Conservation (phyloP, 2,888 invertebrate species). For the Boloria selene region DNA sequence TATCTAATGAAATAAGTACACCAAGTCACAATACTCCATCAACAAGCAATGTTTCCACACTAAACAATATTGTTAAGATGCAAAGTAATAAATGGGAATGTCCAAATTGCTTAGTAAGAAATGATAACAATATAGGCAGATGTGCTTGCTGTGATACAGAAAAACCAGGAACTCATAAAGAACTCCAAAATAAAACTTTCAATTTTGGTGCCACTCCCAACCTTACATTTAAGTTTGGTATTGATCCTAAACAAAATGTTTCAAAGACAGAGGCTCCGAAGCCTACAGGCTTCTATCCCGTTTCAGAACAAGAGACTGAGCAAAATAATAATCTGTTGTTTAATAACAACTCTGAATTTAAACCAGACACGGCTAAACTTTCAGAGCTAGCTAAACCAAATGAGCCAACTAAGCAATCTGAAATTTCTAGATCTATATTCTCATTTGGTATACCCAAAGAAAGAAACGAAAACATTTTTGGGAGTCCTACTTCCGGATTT, state of each 20-base stretch:
- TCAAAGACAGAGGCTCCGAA: conserved; percentile 7
- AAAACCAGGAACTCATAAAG: conserved; percentile 44
- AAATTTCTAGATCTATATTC: conserved; percentile 52
- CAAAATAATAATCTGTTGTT: conserved; percentile 62
- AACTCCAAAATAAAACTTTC: conserved; percentile 49
- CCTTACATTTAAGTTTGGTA: conserved; percentile 58
- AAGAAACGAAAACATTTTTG: conserved; percentile 13
- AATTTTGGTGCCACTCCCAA: conserved; percentile 61
- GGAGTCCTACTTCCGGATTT: conserved; percentile 2
- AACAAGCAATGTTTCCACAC: conserved; percentile 39
- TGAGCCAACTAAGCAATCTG: conserved; percentile 38
- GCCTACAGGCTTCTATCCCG: neutral
- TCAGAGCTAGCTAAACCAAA: conserved; percentile 38
- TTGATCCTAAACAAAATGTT: conserved; percentile 53
- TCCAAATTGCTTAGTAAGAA: conserved; percentile 60
- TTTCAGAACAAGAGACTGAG: conserved; percentile 53
- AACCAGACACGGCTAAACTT: conserved; percentile 2
- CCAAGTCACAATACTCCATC: neutral
- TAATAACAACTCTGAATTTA: conserved; percentile 41
- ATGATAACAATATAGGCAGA: conserved; percentile 52
- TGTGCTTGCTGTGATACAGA: conserved; percentile 66
- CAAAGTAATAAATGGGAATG: conserved; percentile 68
- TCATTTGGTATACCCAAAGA: conserved; percentile 60
- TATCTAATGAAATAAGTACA: neutral
- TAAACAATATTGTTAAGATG: conserved; percentile 49